These are phyloP conservation scores for Ophiodon elongatus DNA, from an alignment of 2,113 vertebrate species.

Conservation along the genomic window DNA sequence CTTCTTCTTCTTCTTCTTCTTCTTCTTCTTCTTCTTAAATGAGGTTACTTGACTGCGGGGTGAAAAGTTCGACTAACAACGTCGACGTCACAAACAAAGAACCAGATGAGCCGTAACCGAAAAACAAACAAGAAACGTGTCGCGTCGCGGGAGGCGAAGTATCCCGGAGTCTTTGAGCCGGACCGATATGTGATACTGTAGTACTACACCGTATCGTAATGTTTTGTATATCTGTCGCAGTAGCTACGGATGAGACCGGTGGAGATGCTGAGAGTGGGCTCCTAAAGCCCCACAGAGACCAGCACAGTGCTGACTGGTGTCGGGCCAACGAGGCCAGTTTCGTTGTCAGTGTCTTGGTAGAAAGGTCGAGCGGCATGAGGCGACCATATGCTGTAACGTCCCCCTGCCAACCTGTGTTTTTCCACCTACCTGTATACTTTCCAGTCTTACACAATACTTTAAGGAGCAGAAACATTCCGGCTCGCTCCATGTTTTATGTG, in stretches of 20 bases:
- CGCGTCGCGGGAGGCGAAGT: no score
- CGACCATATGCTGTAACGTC: constrained; percentile 42
- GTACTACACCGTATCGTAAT: no score
- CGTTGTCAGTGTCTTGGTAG: not conserved
- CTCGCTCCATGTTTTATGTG: not conserved
- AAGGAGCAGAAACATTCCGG: not conserved
- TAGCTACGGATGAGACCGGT: no score
- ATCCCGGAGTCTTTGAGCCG: no score
- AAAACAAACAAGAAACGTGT: not conserved
- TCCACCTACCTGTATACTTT: constrained; percentile 27
- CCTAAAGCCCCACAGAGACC: not conserved
- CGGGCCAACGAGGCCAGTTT: not conserved
- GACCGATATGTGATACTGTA: no score
- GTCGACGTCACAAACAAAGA: not conserved
- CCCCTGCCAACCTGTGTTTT: constrained; percentile 25
- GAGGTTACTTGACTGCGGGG: not conserved
- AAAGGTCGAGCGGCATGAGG: constrained; percentile 41
- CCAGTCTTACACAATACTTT: not conserved
- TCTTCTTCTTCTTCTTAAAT: no score
- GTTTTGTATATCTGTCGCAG: no score
- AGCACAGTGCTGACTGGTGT: not conserved
- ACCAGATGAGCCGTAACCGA: not conserved
- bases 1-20: no score
- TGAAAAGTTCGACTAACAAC: not conserved
- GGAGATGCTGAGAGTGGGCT: not conserved